Percentiles rank a stretch among this genome's conserved stretches.
Conservation (phyloP, 2,113 vertebrate species). For the Dryoscopus gambensis region DNA sequence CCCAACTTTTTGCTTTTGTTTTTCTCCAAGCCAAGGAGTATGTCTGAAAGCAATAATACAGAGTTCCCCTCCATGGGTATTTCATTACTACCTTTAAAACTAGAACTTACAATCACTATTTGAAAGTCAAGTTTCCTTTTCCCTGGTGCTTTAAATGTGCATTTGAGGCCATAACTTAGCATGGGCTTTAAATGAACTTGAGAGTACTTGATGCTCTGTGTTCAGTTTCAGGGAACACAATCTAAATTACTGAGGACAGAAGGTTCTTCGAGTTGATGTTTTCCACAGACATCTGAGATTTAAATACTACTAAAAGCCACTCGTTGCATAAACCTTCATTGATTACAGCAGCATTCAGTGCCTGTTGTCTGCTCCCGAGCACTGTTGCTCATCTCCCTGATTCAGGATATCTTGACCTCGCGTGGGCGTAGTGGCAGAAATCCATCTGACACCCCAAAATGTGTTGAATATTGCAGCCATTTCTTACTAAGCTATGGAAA, state of each 20-base stretch:
- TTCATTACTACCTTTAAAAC: not conserved
- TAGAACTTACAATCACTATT: not conserved
- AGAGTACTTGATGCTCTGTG: not conserved
- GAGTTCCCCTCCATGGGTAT: not conserved
- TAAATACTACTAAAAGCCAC: not conserved
- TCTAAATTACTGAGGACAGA: not conserved
- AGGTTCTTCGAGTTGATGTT: not conserved
- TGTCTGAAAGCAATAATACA: not conserved
- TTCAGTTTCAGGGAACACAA: not conserved
- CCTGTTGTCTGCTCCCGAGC: not conserved
- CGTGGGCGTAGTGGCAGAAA: not conserved
- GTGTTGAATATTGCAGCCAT: not conserved
- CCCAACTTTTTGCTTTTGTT: not conserved
- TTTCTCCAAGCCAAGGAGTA: not conserved
- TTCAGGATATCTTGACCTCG: not conserved
- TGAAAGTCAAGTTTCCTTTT: not conserved
- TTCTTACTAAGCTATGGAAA: not conserved
- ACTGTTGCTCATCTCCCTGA: not conserved
- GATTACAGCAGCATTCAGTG: not conserved
- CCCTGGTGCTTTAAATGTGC: not conserved
- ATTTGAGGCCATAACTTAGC: not conserved
- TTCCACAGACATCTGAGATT: not conserved
- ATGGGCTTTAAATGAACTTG: not conserved
- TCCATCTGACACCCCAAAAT: not conserved
- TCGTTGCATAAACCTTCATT: not conserved